phyloP scores from a whole-genome alignment of 64 coral and sea anemone species.

The Porites australiensis region DNA sequence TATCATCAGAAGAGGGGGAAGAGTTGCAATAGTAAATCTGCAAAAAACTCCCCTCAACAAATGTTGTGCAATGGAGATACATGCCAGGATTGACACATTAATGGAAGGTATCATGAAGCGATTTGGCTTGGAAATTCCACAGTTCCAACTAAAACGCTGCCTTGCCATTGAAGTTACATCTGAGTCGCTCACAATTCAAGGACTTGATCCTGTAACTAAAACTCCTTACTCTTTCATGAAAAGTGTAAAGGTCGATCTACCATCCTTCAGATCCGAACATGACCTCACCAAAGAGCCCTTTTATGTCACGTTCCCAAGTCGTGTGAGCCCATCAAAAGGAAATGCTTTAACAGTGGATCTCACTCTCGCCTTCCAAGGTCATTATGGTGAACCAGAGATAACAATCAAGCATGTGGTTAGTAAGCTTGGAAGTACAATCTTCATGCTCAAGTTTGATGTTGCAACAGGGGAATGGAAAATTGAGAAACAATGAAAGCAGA shows the following conservation, averaged over 20 bases:
- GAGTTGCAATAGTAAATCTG: conserved; percentile 72
- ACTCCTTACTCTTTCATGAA: conserved; percentile 67
- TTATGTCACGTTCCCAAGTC: conserved; percentile 37
- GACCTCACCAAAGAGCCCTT: conserved; percentile 66
- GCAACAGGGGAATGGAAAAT: conserved; percentile 29
- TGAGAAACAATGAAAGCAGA: background rate
- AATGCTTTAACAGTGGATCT: conserved; percentile 43
- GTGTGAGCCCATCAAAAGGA: conserved; percentile 34
- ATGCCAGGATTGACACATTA: conserved; percentile 54
- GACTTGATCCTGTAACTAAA: conserved; percentile 41
- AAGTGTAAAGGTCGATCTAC: conserved; percentile 32
- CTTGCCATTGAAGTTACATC: conserved; percentile 36
- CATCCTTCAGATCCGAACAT: conserved; percentile 23
- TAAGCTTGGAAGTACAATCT: conserved; percentile 40
- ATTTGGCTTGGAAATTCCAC: conserved; percentile 45
- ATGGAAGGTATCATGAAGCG: conserved; percentile 60
- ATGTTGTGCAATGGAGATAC: conserved; percentile 70
- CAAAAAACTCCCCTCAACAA: conserved; percentile 77
- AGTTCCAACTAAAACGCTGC: conserved; percentile 66
- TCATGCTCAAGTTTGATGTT: conserved; percentile 24
- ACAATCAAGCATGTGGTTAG: conserved; percentile 44
- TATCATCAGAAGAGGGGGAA: conserved; percentile 70
- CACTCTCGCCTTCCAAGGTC: conserved; percentile 59
- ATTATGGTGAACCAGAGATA: conserved; percentile 79
- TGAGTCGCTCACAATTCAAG: conserved; percentile 60